Evolutionary conservation across 2,113 vertebrate species (phyloP).

Genomic region (Nycticorax nycticorax): DNA sequence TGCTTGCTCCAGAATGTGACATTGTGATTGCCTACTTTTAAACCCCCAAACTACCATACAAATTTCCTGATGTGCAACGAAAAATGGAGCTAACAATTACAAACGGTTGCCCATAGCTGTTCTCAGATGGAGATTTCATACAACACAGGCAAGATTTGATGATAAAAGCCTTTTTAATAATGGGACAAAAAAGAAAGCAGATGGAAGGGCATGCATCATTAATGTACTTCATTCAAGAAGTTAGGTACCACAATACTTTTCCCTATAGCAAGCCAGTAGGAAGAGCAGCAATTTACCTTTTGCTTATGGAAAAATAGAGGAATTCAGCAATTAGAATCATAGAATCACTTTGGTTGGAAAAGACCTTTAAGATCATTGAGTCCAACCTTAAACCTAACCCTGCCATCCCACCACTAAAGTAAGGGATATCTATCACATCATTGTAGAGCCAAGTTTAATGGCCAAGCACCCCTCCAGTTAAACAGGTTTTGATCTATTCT

Average conservation of each 20-base stretch:
- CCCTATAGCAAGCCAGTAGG: not conserved
- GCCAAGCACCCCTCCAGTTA: not conserved
- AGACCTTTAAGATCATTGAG: too few species aligned
- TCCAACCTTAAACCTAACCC: too few species aligned
- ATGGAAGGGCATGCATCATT: not conserved
- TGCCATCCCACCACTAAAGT: too few species aligned
- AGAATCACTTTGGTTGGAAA: too few species aligned
- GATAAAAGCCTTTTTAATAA: not conserved
- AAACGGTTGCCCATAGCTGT: rapidly evolving
- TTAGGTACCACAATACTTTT: not conserved
- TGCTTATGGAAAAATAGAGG: not conserved
- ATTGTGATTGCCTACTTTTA: not conserved
- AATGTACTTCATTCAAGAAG: not conserved
- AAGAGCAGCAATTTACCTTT: not conserved
- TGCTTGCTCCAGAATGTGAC: not conserved
- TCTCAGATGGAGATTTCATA: not conserved
- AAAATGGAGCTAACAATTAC: not conserved
- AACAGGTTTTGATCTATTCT: not conserved
- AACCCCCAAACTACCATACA: not conserved
- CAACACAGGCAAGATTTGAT: not conserved
- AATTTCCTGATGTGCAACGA: not conserved
- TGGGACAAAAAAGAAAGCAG: not conserved
- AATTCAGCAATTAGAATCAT: not conserved
- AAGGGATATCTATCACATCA: not conserved
- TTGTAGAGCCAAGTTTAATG: not conserved